Percentiles rank a stretch among this genome's conserved stretches.
Conservation (phyloP, 2,888 invertebrate species). For the Plebejus anna region DNA sequence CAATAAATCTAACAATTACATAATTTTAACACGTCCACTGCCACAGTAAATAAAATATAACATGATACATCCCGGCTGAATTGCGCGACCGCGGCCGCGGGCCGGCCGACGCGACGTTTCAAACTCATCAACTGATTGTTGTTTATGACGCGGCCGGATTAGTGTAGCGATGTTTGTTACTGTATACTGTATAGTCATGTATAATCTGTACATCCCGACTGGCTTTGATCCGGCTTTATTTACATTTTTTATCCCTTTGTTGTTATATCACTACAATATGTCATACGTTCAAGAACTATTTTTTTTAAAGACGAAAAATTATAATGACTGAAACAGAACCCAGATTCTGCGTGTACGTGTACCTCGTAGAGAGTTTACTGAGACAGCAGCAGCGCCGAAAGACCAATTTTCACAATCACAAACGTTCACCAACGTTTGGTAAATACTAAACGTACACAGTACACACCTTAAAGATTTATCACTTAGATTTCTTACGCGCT, state of each 20-base stretch:
- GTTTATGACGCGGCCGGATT: conserved; percentile 22
- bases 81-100: background rate
- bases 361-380: too few relatives aligned
- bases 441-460: too few relatives aligned
- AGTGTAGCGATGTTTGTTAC: conserved; percentile 6
- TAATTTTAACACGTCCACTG: background rate
- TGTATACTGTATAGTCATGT: background rate
- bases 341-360: background rate
- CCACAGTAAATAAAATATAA: conserved; percentile 15
- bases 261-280: background rate
- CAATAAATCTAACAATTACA: conserved; percentile 14
- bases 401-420: too few relatives aligned
- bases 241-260: background rate
- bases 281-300: background rate
- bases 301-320: background rate
- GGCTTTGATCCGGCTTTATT: background rate
- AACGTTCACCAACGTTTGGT: too few relatives aligned
- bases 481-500: too few relatives aligned
- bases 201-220: background rate
- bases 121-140: conserved; percentile 27
- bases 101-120: background rate
- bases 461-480: too few relatives aligned
- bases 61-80: background rate
- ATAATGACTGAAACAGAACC: background rate
- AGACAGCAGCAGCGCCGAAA: too few relatives aligned